Evolutionary conservation across 2,888 invertebrate species (phyloP).

Genomic region (Hartigia nigra): DNA sequence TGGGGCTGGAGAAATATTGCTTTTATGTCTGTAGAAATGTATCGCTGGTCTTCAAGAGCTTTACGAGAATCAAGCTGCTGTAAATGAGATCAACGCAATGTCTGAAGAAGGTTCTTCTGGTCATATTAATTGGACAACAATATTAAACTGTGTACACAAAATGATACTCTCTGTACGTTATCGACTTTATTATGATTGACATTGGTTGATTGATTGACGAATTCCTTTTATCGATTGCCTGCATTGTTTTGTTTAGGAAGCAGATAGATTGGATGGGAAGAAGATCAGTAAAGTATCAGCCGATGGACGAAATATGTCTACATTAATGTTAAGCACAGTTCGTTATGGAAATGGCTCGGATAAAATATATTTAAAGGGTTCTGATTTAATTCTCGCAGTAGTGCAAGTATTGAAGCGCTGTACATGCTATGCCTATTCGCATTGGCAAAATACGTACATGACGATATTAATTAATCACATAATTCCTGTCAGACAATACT

Average conservation of each 20-base stretch:
- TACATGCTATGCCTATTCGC: neutral
- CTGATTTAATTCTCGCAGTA: slow-evolving; percentile 37
- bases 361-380: slow-evolving; percentile 25
- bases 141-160: slow-evolving; percentile 41
- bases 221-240: neutral
- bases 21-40: slow-evolving; percentile 36
- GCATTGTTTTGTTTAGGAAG: slow-evolving; percentile 50
- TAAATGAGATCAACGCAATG: slow-evolving; percentile 42
- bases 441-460: slow-evolving; percentile 69
- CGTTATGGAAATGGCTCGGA: neutral
- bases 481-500: slow-evolving; percentile 68
- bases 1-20: neutral
- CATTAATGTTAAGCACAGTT: slow-evolving; percentile 27
- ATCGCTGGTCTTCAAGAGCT: slow-evolving; percentile 39
- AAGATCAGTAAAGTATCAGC: slow-evolving; percentile 6
- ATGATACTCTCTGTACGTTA: slow-evolving; percentile 47
- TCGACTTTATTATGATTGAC: slow-evolving; percentile 37
- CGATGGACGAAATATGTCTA: slow-evolving; percentile 13
- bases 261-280: slow-evolving; percentile 4
- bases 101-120: slow-evolving; percentile 26
- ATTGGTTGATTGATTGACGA: neutral
- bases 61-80: slow-evolving; percentile 35
- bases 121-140: slow-evolving; percentile 37
- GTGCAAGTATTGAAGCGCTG: slow-evolving; percentile 38
- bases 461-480: slow-evolving; percentile 70